Percentiles rank a stretch among this genome's conserved stretches.
These are phyloP conservation scores for Notocelia uddmanniana DNA, from an alignment of 2,888 invertebrate genomes.

Conservation along the genomic window DNA sequence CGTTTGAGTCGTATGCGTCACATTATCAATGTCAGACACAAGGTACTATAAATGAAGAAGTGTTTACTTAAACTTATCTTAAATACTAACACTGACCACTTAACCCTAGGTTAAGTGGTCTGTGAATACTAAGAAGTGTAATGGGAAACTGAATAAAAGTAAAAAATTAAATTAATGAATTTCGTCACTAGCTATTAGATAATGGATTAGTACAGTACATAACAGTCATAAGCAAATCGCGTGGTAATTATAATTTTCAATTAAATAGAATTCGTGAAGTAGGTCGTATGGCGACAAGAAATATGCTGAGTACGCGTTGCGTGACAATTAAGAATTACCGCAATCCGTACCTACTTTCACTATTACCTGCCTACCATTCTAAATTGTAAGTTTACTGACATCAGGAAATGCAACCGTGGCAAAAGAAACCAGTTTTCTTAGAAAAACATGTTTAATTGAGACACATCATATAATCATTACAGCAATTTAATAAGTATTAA, in stretches of 20 bases:
- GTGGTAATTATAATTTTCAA: not conserved
- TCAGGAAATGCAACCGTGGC: conserved; percentile 49
- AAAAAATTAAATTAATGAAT: not conserved
- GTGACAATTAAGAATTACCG: conserved; percentile 41
- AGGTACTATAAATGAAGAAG: conserved; percentile 17
- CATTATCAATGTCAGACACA: conserved; percentile 42
- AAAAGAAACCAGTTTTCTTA: conserved; percentile 64
- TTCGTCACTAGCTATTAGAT: not conserved
- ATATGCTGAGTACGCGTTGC: conserved; percentile 43
- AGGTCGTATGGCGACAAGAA: conserved; percentile 30
- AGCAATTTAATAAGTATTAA: conserved; percentile 81
- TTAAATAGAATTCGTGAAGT: not conserved
- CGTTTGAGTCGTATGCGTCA: conserved; percentile 26
- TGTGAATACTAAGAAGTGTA: not conserved
- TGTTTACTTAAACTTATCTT: conserved; percentile 8
- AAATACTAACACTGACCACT: too few relatives aligned
- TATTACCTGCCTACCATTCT: conserved; percentile 11
- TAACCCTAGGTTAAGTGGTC: too few relatives aligned
- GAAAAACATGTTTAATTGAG: conserved; percentile 83
- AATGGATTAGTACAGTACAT: not conserved
- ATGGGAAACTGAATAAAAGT: conserved; percentile 1
- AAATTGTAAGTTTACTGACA: conserved; percentile 47
- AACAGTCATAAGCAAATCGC: not conserved
- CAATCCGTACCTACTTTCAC: conserved; percentile 47
- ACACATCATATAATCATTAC: conserved; percentile 75